Base-by-base conservation (phyloP, 2,888 invertebrate species). In the Netelia melanura region DNA sequence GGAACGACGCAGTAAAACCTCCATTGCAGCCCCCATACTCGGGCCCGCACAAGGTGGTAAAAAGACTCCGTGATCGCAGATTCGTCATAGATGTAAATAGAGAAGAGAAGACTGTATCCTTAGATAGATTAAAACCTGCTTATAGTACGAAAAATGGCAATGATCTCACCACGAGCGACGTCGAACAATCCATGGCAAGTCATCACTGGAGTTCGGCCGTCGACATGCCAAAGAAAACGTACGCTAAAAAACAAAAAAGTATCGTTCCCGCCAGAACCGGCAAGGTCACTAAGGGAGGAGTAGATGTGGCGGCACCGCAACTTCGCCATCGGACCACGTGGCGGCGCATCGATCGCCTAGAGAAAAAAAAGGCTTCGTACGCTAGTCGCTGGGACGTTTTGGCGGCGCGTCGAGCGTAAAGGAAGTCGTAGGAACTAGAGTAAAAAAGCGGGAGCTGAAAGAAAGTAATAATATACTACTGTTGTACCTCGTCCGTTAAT, bases 1-100 rank as follows among this genome's bases (percentile, higher is more conserved):
- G 83, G 5, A 25, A 21, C 1, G 87, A 86, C 14, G 78, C 67
- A 2, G 83, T 84, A 0, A 83, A 82, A 71, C 56, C 81, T 38
- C 87, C 86, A 0, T 38, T 87, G 0, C 84, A 88, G 21, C 71
- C 70, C 0, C 86, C 83, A 0, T 88, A 87, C 54, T 72, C 30
- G n/a, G 86, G 83, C 5, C 86, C 87, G 0, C 78, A 74, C 48
- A 58, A 81, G 62, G 68, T 88, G 3, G 21, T 77, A 0, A 64
- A 81, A 23, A 48, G 84, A 14, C 17, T 82, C 2, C 43, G 54
- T 0, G 82, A 86, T 2, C 3, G 30, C 14, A n/a, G 80, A 0
- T 87, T 76, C 48, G 44, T 65, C n/a, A 61, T 87, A 21, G 52
- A 85, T 1, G 17, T 85, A 1, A 54, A 87, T 10, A 83, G 74